Evolutionary conservation across 2,888 invertebrate genomes (phyloP).

Genomic region (Aphodius sticticus): DNA sequence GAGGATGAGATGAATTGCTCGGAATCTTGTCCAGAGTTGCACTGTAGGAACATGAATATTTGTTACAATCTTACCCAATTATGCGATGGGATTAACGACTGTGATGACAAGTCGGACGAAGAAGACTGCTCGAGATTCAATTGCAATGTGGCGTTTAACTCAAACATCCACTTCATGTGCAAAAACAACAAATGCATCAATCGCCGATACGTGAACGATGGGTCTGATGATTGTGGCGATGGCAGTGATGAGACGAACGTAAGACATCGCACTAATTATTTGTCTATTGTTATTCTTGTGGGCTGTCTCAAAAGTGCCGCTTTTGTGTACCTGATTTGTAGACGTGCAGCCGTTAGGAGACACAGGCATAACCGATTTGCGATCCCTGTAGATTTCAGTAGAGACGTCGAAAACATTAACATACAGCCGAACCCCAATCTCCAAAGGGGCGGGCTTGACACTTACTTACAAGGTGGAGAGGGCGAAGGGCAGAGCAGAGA

Average conservation of each 20-base stretch:
- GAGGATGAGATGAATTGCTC: slow-evolving; percentile 44
- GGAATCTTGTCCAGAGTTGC: slow-evolving; percentile 33
- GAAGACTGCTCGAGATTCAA: slow-evolving; percentile 40
- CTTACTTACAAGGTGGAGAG: neutral
- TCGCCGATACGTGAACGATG: slow-evolving; percentile 37
- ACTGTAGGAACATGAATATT: slow-evolving; percentile 40
- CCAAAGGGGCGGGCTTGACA: neutral
- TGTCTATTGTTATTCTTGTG: neutral
- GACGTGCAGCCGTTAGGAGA: neutral
- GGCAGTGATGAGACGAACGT: slow-evolving; percentile 41
- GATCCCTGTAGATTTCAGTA: neutral
- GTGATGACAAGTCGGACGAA: slow-evolving; percentile 46
- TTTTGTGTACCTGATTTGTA: neutral
- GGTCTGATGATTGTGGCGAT: slow-evolving; percentile 46
- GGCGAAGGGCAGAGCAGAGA: neutral
- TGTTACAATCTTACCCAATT: slow-evolving; percentile 42
- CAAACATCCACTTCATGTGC: slow-evolving; percentile 43
- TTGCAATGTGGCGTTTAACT: slow-evolving; percentile 39
- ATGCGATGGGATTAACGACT: slow-evolving; percentile 44
- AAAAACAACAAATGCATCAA: slow-evolving; percentile 44
- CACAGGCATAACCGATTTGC: neutral
- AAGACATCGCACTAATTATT: neutral
- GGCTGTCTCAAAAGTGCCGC: neutral
- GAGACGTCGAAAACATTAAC: neutral
- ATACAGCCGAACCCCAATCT: neutral